Evolutionary conservation across 2,797 vertebrate species (phyloP).

Genomic region (Cynopterus sphinx): DNA sequence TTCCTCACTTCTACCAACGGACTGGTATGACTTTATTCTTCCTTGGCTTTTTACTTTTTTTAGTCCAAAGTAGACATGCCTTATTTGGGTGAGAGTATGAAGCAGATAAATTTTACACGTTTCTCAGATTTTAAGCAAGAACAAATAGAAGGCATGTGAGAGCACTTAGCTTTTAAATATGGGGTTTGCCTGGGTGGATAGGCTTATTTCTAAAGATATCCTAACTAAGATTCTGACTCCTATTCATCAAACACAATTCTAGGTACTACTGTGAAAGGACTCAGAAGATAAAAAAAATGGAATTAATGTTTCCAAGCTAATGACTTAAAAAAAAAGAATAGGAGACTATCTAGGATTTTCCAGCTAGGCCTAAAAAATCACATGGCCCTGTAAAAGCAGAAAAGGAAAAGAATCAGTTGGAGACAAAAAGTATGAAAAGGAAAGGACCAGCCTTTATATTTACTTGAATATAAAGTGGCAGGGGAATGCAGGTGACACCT

Average conservation of each 20-base stretch:
- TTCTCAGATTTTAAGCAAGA: background rate
- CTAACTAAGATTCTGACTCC: background rate
- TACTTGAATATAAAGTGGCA: background rate
- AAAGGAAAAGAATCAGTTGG: background rate
- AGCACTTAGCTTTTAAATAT: background rate
- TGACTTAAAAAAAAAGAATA: background rate
- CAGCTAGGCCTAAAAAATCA: background rate
- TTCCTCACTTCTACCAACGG: background rate
- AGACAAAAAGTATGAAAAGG: background rate
- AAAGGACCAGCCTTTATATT: background rate
- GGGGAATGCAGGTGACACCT: background rate
- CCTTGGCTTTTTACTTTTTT: background rate
- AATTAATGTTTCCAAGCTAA: background rate
- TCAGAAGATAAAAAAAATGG: background rate
- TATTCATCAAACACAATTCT: background rate
- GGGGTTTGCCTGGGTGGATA: fast-evolving
- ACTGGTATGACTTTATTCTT: background rate
- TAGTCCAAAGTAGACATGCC: background rate
- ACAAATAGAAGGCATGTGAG: background rate
- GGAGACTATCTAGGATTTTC: background rate
- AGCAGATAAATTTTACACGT: background rate
- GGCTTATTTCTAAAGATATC: background rate
- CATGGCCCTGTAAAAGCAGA: background rate
- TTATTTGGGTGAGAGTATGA: background rate
- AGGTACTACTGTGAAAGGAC: background rate